phyloP scores from a whole-genome alignment of 1,140 invertebrate species.

The Drosophila azteca region DNA sequence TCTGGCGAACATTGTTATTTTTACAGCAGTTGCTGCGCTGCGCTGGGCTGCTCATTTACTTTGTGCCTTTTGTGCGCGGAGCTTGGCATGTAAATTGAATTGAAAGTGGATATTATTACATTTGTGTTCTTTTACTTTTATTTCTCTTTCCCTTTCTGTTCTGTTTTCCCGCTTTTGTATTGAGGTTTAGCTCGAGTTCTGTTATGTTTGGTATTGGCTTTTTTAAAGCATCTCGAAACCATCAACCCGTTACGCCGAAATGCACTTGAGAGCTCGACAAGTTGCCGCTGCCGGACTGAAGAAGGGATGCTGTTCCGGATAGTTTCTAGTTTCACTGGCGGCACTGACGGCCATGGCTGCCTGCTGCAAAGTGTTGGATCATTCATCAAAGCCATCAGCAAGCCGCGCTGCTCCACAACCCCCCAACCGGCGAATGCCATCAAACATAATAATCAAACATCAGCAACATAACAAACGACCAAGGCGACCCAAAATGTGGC shows the following conservation, averaged over 20 bases:
- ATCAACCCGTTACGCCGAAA: conserved; percentile 36
- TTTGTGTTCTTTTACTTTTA: conserved; percentile 50
- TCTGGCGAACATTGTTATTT: conserved; percentile 61
- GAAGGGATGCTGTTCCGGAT: conserved; percentile 8
- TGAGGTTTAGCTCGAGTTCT: conserved; percentile 28
- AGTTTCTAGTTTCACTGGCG: conserved; percentile 21
- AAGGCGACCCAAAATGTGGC: conserved; percentile 67
- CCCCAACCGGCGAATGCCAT: conserved; percentile 61
- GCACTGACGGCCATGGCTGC: conserved; percentile 22
- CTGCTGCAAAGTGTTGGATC: conserved; percentile 68
- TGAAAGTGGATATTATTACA: conserved; percentile 67
- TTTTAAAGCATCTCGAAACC: conserved; percentile 15
- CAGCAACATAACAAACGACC: conserved; percentile 80
- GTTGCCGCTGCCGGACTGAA: conserved; percentile 27
- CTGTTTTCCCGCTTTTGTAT: conserved; percentile 30
- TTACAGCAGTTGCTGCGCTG: conserved; percentile 57
- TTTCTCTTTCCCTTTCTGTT: background rate
- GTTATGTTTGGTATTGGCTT: conserved; percentile 1
- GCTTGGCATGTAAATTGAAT: conserved; percentile 75
- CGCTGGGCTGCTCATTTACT: conserved; percentile 62
- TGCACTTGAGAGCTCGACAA: conserved; percentile 52
- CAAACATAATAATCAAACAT: conserved; percentile 83
- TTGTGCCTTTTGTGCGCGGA: conserved; percentile 61
- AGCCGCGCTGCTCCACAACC: conserved; percentile 5
- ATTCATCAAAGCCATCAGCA: conserved; percentile 68